Conservation (phyloP, 2,113 vertebrate genomes). For the Megaleporinus macrocephalus region DNA sequence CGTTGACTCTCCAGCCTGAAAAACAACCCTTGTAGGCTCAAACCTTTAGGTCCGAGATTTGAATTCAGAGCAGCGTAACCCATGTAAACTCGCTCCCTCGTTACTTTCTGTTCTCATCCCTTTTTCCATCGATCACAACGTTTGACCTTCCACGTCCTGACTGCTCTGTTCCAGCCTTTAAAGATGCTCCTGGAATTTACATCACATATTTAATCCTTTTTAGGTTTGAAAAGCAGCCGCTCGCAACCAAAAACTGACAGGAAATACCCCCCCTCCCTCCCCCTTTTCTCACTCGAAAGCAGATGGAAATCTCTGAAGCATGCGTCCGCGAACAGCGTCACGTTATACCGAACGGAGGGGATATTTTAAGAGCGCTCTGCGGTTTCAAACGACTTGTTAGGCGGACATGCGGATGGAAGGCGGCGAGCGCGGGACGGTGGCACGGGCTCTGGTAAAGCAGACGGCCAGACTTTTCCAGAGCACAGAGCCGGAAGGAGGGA, state of each 20-base stretch:
- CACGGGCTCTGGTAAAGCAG: not conserved
- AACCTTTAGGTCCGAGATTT: too few relatives aligned
- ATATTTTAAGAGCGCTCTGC: constrained; percentile 49
- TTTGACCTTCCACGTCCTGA: not conserved
- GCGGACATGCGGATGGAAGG: constrained; percentile 1
- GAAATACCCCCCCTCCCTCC: constrained; percentile 41
- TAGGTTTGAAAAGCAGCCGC: constrained; percentile 9
- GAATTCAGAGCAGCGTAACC: not conserved
- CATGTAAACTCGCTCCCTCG: too few relatives aligned
- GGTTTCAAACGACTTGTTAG: constrained; percentile 43
- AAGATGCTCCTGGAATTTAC: constrained; percentile 42
- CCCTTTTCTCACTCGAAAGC: constrained; percentile 27
- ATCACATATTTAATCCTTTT: constrained; percentile 39
- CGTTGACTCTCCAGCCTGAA: too few relatives aligned
- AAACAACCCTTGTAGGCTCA: too few relatives aligned
- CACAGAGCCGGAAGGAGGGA: not conserved
- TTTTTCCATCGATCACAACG: not conserved
- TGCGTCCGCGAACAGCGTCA: constrained; percentile 22
- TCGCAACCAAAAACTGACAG: constrained; percentile 33
- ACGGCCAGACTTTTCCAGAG: constrained; percentile 31
- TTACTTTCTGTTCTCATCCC: not conserved
- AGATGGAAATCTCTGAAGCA: constrained; percentile 49
- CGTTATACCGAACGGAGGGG: constrained; percentile 25
- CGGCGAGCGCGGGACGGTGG: constrained; percentile 11
- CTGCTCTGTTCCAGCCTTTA: constrained; percentile 1